Percentiles rank a stretch among this genome's conserved stretches.
These are phyloP conservation scores for Scaptomyza hsui DNA, from an alignment of 1,140 invertebrate species.

Conservation along the genomic window DNA sequence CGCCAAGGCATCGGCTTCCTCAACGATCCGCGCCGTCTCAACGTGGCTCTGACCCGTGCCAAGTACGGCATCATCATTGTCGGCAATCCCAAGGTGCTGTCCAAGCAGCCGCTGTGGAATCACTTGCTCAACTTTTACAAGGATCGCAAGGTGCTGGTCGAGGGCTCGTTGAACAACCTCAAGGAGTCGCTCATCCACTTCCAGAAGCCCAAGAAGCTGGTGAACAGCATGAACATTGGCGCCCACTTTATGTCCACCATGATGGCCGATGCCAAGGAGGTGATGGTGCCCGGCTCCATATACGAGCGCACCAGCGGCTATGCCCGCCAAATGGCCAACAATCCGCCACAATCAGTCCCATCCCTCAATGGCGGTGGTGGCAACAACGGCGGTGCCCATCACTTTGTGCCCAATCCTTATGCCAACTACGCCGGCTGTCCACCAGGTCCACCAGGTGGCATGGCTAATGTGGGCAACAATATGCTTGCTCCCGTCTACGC, in stretches of 20 bases:
- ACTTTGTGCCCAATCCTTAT: slow-evolving; percentile 4
- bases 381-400: background rate
- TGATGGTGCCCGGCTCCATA: slow-evolving; percentile 93
- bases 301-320: slow-evolving; percentile 87
- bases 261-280: slow-evolving; percentile 96
- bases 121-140: slow-evolving; percentile 99
- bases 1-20: slow-evolving; percentile 98
- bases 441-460: slow-evolving; percentile 62
- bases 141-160: slow-evolving; percentile 98
- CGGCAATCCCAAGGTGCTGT: slow-evolving; percentile 99
- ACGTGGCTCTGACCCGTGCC: slow-evolving; percentile 98
- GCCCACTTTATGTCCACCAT: slow-evolving; percentile 98
- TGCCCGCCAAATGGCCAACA: slow-evolving; percentile 84
- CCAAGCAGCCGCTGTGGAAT: slow-evolving; percentile 99
- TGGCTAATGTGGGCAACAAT: background rate
- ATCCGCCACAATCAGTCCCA: slow-evolving; percentile 54
- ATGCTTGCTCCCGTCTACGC: slow-evolving; percentile 28
- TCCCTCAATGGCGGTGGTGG: slow-evolving; percentile 71
- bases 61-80: slow-evolving; percentile 99
- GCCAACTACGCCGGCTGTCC: background rate
- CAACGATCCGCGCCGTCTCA: slow-evolving; percentile 98
- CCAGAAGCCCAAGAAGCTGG: slow-evolving; percentile 97
- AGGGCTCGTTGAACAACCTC: slow-evolving; percentile 98
- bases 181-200: slow-evolving; percentile 99
- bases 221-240: slow-evolving; percentile 97